A percentile compares a stretch with the other conserved stretches of the same genome.
Conservation (phyloP, 2,888 invertebrate genomes). For the Abscondita cerata region DNA sequence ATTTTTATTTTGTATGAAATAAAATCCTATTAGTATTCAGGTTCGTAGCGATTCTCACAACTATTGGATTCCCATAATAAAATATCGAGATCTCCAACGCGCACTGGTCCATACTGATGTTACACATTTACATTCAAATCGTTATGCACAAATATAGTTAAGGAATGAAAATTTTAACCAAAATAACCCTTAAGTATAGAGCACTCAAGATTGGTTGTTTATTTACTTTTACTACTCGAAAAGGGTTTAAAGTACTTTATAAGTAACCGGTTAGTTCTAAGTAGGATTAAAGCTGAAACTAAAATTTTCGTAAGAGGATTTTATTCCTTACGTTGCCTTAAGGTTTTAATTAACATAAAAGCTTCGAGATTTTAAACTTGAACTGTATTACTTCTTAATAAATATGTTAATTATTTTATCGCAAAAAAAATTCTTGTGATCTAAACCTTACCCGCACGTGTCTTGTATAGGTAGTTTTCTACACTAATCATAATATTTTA, state of each 20-base stretch:
- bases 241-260: slow-evolving; percentile 5
- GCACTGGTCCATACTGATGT: slow-evolving; percentile 16
- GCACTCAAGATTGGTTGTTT: slow-evolving; percentile 12
- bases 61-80: slow-evolving; percentile 17
- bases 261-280: slow-evolving; percentile 22
- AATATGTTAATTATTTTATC: slow-evolving; percentile 5
- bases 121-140: slow-evolving; percentile 19
- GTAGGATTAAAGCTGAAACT: slow-evolving; percentile 18
- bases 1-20: no score
- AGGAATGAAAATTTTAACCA: slow-evolving; percentile 3
- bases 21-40: slow-evolving; percentile 17
- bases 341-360: slow-evolving; percentile 26
- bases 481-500: no score
- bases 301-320: slow-evolving; percentile 26
- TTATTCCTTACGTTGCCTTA: slow-evolving; percentile 16
- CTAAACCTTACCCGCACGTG: no score
- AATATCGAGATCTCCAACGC: slow-evolving; percentile 17
- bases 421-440: not conserved
- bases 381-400: not conserved
- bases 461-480: no score
- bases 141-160: slow-evolving; percentile 16
- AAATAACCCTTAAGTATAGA: slow-evolving; percentile 10
- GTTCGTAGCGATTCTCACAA: slow-evolving; percentile 10
- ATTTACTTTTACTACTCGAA: slow-evolving; percentile 18
- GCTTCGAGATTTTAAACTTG: slow-evolving; percentile 14